Base-by-base conservation (phyloP, 2,888 invertebrate genomes). In the Calameuta pallipes region DNA sequence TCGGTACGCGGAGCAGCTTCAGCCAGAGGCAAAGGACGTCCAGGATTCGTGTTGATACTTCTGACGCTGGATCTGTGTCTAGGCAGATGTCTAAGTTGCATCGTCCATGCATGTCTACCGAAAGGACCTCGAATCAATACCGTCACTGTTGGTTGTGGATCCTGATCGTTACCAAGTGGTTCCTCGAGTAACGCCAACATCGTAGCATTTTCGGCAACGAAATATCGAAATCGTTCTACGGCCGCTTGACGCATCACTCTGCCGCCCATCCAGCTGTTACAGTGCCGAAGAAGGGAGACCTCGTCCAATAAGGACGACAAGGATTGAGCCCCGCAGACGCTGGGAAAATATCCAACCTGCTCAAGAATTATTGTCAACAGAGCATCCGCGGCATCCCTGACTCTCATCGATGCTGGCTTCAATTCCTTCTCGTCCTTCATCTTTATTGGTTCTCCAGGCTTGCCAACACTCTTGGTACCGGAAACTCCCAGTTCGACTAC, bases 401-500 rank as follows among this genome's bases (percentile, higher is more conserved):
- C 99, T 84, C 99, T 93, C 96, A 98, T 97, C 0, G 99, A 99
- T 0, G 98, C 99, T 0, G 99, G 99, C 90, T 98, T 99, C 80
- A 98, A 91, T 92, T 98, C 97, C 90, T 99, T 99, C 84, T 98
- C 98, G 84, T 98, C 98, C 90, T 99, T 99, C 94, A 97, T 96
- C 91, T 97, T 97, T 0, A 97, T 95, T 15, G 96, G 95, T 88
- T 98, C 98, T 11, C 97, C 97, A 0, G 96, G 96, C 92, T 98
- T 98, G 81, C 95, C 95, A 74, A 95, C 93, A 78, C 96, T 96
- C 92, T 98, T 99, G 11, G 97, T 95, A 30, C 99, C 99, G 0
- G 99, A 98, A 78, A 99, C 97, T 77, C 99, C 99, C 36, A 99
- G 94, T 91, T 99, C 99, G 2, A 99, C 97, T 0, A 99, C 98